phyloP scores from a whole-genome alignment of 2,888 invertebrate species.

The Andrena haemorrhoa region DNA sequence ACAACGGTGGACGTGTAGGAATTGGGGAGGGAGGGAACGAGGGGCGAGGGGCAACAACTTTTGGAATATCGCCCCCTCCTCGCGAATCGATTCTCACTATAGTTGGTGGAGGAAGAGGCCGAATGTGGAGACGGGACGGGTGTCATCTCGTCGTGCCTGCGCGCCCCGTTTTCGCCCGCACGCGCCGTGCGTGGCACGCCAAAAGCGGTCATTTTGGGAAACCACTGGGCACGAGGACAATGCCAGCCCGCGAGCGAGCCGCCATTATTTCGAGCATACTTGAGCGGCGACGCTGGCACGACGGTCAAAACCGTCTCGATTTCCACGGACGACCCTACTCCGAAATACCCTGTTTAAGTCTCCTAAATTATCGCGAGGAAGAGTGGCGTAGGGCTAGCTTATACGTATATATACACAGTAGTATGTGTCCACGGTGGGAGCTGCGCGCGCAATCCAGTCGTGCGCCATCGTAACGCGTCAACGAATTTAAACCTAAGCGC shows the following conservation, averaged over 20 bases:
- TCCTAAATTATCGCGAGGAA: slow-evolving; percentile 63
- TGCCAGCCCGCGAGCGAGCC: slow-evolving; percentile 64
- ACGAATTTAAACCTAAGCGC: slow-evolving; percentile 72
- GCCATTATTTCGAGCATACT: slow-evolving; percentile 78
- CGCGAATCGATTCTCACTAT: slow-evolving; percentile 69
- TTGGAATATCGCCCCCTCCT: slow-evolving; percentile 36
- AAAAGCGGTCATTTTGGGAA: slow-evolving; percentile 83
- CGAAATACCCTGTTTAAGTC: slow-evolving; percentile 79
- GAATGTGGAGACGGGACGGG: slow-evolving; percentile 1
- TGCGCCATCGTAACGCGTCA: slow-evolving; percentile 60
- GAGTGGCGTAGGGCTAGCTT: background rate
- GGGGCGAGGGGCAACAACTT: slow-evolving; percentile 27
- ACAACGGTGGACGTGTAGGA: background rate
- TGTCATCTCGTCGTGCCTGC: slow-evolving; percentile 42
- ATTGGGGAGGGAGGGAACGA: too few species aligned
- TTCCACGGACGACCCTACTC: slow-evolving; percentile 21
- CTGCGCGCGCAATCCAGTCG: slow-evolving; percentile 60
- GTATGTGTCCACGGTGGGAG: background rate
- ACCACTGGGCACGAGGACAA: slow-evolving; percentile 81
- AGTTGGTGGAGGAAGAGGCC: slow-evolving; percentile 53
- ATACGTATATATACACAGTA: slow-evolving; percentile 32
- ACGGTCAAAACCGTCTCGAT: slow-evolving; percentile 39
- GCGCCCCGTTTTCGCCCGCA: slow-evolving; percentile 74
- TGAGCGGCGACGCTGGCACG: slow-evolving; percentile 29
- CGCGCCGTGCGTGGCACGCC: slow-evolving; percentile 78